Percentiles rank a stretch among this genome's conserved stretches.
Evolutionary conservation across 2,888 invertebrate genomes (phyloP).

Genomic region (Dolichomitus sp.): DNA sequence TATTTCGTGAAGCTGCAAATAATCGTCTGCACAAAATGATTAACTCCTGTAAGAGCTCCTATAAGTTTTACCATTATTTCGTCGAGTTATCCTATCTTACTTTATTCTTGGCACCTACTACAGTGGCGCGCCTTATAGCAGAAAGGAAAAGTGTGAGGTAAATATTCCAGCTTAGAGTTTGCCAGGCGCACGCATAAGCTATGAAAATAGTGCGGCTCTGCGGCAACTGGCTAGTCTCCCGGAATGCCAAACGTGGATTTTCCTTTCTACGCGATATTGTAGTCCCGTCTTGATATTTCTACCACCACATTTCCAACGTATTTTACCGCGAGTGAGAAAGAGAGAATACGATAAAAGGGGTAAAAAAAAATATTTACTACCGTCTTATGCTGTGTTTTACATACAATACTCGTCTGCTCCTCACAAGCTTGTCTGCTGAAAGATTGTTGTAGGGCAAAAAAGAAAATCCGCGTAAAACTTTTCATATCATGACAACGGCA

Average conservation of each 20-base stretch:
- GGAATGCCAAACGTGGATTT: constrained; percentile 54
- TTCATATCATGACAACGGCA: constrained; percentile 20
- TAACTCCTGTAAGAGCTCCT: no score
- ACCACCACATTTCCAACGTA: background rate
- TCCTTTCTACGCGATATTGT: constrained; percentile 32
- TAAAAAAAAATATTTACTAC: constrained; percentile 27
- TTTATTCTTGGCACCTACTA: background rate
- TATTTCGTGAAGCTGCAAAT: no score
- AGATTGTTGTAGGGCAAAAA: background rate
- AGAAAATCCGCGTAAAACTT: constrained; percentile 21
- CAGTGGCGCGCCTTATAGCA: background rate
- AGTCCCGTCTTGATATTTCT: constrained; percentile 29
- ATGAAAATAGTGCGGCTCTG: constrained; percentile 48
- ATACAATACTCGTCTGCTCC: constrained; percentile 9
- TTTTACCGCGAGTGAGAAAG: constrained; percentile 1
- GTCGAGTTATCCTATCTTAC: background rate
- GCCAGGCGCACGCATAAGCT: constrained; percentile 20
- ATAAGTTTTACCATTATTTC: background rate
- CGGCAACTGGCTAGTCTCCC: constrained; percentile 41
- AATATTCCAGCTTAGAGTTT: constrained; percentile 47
- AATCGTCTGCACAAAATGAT: no score
- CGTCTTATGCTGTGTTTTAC: constrained; percentile 3
- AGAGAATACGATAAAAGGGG: background rate
- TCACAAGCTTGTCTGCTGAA: background rate
- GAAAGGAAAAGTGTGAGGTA: constrained; percentile 9